These are phyloP conservation scores for Pedionomus torquatus DNA, from an alignment of 2,113 vertebrate genomes.

Conservation along the genomic window DNA sequence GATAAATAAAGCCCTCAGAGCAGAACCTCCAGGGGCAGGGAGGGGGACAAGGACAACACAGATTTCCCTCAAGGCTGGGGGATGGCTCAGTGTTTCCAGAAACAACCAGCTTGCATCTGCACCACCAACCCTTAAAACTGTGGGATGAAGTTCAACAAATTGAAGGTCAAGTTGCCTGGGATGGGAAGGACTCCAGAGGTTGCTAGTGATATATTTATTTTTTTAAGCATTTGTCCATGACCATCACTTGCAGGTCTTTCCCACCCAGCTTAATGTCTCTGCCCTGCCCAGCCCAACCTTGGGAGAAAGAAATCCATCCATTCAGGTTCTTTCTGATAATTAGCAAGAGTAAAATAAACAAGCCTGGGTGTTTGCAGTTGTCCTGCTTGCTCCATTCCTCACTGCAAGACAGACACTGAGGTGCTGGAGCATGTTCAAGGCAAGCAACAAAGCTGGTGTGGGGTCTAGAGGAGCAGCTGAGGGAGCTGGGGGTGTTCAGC, in stretches of 20 bases:
- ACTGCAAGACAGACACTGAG: rapidly evolving
- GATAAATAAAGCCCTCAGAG: not conserved
- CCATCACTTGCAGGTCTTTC: not conserved
- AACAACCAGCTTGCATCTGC: not conserved
- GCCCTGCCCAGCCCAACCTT: not conserved
- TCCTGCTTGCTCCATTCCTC: not conserved
- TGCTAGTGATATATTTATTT: not conserved
- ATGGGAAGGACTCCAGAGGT: not conserved
- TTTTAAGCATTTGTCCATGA: not conserved
- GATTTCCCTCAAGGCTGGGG: not conserved
- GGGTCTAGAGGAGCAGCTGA: not conserved
- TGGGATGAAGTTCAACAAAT: not conserved
- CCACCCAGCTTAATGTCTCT: not conserved
- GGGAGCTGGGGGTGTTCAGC: not conserved
- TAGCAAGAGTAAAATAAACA: not conserved
- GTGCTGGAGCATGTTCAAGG: rapidly evolving
- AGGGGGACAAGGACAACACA: not conserved
- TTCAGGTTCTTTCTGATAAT: not conserved
- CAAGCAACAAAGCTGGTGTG: rapidly evolving
- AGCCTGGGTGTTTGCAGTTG: not conserved
- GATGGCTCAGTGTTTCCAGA: not conserved
- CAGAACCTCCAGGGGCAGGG: rapidly evolving
- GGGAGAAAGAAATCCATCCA: not conserved
- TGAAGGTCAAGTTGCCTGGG: not conserved
- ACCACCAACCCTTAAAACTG: not conserved